Evolutionary conservation across 2,888 invertebrate genomes (phyloP).

Genomic region (Leptopterna dolabrata): DNA sequence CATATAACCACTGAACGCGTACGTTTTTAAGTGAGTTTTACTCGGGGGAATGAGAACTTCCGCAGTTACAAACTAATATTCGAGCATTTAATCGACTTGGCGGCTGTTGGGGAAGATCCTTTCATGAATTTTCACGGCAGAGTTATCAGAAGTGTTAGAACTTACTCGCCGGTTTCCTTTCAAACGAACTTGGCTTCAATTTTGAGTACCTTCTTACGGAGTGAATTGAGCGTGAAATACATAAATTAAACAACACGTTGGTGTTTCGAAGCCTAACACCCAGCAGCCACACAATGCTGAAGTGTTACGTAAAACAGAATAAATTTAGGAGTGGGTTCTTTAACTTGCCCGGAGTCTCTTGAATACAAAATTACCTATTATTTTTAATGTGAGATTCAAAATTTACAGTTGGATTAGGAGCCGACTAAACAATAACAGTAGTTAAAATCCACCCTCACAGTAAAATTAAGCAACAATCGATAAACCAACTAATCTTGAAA

Average conservation of each 20-base stretch:
- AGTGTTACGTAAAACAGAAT: too few relatives aligned
- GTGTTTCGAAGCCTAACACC: neutral
- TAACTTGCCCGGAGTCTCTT: too few relatives aligned
- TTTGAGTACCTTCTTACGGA: neutral
- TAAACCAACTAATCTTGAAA: too few relatives aligned
- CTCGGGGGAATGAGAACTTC: neutral
- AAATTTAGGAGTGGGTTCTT: too few relatives aligned
- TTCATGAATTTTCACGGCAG: neutral
- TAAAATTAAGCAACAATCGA: too few relatives aligned
- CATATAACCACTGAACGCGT: neutral
- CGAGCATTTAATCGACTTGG: neutral
- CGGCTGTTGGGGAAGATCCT: neutral
- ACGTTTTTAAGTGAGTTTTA: neutral
- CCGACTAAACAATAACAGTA: too few relatives aligned
- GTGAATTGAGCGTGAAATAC: neutral
- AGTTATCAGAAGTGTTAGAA: neutral
- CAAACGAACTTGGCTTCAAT: neutral
- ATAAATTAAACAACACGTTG: neutral
- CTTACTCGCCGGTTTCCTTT: neutral
- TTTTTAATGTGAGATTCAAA: too few relatives aligned
- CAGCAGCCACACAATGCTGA: too few relatives aligned
- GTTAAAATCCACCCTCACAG: too few relatives aligned
- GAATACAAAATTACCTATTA: too few relatives aligned
- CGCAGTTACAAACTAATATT: neutral
- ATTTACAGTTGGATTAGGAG: too few relatives aligned